phyloP scores from a whole-genome alignment of 2,797 vertebrate genomes.

The Centroberyx gerrardi region DNA sequence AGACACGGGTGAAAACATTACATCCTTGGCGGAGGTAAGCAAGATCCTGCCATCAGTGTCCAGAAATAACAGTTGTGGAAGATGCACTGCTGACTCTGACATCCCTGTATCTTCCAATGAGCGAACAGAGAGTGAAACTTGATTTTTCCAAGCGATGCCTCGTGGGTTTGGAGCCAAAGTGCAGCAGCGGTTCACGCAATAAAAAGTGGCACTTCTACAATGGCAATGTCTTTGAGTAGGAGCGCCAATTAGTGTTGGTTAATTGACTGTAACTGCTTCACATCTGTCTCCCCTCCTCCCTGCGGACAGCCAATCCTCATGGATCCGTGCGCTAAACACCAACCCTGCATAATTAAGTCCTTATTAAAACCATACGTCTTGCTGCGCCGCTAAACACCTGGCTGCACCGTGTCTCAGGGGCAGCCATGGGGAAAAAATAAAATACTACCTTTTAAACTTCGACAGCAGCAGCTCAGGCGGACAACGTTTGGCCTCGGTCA shows the following conservation, averaged over 20 bases:
- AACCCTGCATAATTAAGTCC: constrained; percentile 26
- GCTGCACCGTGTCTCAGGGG: background rate
- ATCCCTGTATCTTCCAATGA: too few species aligned
- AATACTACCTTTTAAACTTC: background rate
- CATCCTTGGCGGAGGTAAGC: too few species aligned
- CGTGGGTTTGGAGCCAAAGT: constrained; percentile 1
- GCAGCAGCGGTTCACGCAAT: background rate
- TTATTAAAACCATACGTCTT: constrained; percentile 36
- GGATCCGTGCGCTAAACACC: constrained; percentile 21
- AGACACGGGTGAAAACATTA: too few species aligned
- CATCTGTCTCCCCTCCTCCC: constrained; percentile 32
- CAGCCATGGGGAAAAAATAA: background rate
- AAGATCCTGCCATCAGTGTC: too few species aligned
- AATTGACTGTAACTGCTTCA: constrained; percentile 42
- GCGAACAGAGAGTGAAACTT: too few species aligned
- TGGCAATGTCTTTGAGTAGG: constrained; percentile 5
- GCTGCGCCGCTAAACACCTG: constrained; percentile 24
- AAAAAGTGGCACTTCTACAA: constrained; percentile 15
- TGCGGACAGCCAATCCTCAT: constrained; percentile 7
- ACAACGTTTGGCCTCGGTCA: background rate
- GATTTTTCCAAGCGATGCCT: too few species aligned
- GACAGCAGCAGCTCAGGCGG: background rate
- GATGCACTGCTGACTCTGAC: too few species aligned
- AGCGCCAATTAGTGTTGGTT: constrained; percentile 45
- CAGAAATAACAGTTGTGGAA: too few species aligned